Conservation (phyloP, 1,140 invertebrate species). For the Drosophila willistoni region DNA sequence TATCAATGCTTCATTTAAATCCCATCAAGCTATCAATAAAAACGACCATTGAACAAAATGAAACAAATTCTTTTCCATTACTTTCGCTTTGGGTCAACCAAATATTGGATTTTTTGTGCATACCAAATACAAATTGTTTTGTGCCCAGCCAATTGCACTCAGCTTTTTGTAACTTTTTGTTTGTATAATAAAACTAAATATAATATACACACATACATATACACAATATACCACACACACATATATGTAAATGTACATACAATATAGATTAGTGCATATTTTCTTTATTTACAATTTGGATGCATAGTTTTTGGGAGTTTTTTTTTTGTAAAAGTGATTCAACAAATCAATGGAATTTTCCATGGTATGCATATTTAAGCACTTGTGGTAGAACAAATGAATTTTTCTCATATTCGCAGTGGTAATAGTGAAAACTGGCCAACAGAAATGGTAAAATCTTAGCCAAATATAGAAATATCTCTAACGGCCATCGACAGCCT, state of each 20-base stretch:
- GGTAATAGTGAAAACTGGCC: background rate
- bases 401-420: conserved; percentile 37
- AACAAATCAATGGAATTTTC: conserved; percentile 56
- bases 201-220: background rate
- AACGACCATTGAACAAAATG: background rate
- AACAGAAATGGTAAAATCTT: conserved; percentile 9
- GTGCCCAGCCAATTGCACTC: conserved; percentile 20
- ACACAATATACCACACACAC: background rate
- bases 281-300: conserved; percentile 1
- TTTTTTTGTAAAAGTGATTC: conserved; percentile 44
- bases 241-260: too few species aligned
- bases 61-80: conserved; percentile 9
- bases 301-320: background rate
- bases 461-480: conserved; percentile 2
- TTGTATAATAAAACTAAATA: conserved; percentile 42
- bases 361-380: conserved; percentile 51
- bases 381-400: conserved; percentile 29
- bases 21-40: conserved; percentile 6
- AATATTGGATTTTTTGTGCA: conserved; percentile 41
- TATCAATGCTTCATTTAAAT: conserved; percentile 8
- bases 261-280: conserved; percentile 9
- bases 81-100: conserved; percentile 14
- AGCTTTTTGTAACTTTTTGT: conserved; percentile 7
- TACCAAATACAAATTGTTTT: conserved; percentile 32
- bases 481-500: background rate